Percentiles rank a stretch among this genome's conserved stretches.
Conservation (phyloP, 23 tunicate genomes). For the Corella eumyota region DNA sequence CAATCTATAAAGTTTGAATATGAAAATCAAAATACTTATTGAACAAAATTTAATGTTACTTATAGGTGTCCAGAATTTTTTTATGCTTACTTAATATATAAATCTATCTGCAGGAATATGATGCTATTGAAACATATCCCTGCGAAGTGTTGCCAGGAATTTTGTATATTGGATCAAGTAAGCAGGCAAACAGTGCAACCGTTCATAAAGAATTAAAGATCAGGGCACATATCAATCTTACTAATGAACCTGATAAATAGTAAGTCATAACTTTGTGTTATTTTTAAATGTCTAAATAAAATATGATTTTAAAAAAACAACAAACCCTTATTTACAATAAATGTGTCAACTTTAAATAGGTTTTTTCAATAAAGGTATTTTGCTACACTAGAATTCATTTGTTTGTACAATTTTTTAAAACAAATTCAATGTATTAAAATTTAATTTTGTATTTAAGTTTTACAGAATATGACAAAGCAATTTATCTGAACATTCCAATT, state of each 20-base stretch:
- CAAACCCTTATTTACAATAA: too few relatives aligned
- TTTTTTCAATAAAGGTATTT: too few relatives aligned
- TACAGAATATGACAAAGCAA: conserved; percentile 16
- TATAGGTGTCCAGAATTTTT: too few relatives aligned
- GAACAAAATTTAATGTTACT: too few relatives aligned
- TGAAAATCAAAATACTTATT: too few relatives aligned
- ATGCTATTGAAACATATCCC: conserved; percentile 55
- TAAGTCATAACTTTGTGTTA: conserved; percentile 19
- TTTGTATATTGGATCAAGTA: conserved; percentile 59
- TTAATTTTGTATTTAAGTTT: conserved; percentile 22
- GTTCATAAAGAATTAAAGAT: conserved; percentile 81
- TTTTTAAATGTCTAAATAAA: too few relatives aligned
- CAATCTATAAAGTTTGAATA: not conserved
- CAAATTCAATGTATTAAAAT: too few relatives aligned
- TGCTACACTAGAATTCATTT: too few relatives aligned
- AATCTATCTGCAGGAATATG: conserved; percentile 41
- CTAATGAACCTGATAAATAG: conserved; percentile 33
- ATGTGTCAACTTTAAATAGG: too few relatives aligned
- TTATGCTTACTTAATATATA: too few relatives aligned
- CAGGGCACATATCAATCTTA: conserved; percentile 65
- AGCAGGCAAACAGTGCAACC: conserved; percentile 41
- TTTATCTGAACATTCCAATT: conserved; percentile 52
- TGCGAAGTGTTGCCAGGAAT: conserved; percentile 80
- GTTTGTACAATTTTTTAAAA: too few relatives aligned
- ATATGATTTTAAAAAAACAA: too few relatives aligned